Evolutionary conservation across 2,113 vertebrate genomes (phyloP).

Genomic region (Vidua macroura): DNA sequence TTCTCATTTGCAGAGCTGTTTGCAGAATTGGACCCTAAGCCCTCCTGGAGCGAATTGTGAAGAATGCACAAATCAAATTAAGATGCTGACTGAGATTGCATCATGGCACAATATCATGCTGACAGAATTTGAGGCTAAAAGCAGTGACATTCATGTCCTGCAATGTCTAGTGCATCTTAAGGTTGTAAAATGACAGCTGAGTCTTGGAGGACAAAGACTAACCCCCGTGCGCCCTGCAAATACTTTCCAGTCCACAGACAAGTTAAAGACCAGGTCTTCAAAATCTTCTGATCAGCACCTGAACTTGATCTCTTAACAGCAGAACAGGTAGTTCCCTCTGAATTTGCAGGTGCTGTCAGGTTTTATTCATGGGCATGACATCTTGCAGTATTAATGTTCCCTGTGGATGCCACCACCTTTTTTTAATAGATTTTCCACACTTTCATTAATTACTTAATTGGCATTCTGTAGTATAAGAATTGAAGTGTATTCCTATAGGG

Average conservation of each 20-base stretch:
- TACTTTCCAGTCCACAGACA: background rate
- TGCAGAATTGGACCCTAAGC: background rate
- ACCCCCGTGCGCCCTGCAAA: background rate
- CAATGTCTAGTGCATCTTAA: background rate
- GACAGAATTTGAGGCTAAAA: conserved; percentile 28
- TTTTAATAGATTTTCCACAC: conserved; percentile 12
- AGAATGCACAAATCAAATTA: background rate
- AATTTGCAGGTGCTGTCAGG: background rate
- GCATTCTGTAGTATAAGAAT: background rate
- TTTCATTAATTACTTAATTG: conserved; percentile 36
- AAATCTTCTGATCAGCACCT: background rate
- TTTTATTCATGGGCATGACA: conserved; percentile 27
- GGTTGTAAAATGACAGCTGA: conserved; percentile 10
- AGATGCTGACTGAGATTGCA: background rate
- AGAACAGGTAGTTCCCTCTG: background rate
- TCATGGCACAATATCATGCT: background rate
- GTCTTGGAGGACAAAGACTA: background rate
- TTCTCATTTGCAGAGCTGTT: background rate
- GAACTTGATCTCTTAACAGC: background rate
- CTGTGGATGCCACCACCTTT: background rate
- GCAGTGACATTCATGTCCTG: background rate
- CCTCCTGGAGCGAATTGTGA: background rate
- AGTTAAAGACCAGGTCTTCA: conserved; percentile 1
- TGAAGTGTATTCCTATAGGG: background rate
- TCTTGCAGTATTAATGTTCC: background rate